Evolutionary conservation across 2,113 vertebrate genomes (phyloP), one percentile per base, ranked within the genome.

Genomic region (Cichladusa arquata): DNA sequence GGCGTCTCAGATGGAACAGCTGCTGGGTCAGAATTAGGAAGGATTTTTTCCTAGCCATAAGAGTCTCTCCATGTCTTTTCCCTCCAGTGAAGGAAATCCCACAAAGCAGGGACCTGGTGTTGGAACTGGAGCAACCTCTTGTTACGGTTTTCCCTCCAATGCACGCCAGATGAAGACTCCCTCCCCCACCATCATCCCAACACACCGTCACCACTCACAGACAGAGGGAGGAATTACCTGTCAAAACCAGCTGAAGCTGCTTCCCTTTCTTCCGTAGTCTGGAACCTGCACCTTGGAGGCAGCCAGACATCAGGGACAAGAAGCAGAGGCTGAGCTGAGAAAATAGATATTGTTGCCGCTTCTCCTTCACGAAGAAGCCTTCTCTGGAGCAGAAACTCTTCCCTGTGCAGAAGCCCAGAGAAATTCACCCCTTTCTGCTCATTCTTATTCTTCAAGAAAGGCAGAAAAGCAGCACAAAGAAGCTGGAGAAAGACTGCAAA

Each of bases 11-110:
- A 90, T 92, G 81, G 51, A 97, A 96, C 94, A 97, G 87, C 95
- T 97, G 96, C 91, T 86, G 40, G 80, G 67, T 94, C 87, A 95
- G 84, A 96, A 95, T 96, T 90, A 97, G 95, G 94, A 95, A 95
- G 67, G 50, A 91, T 83, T 86, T 95, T 93, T 91, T 95, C 90
- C 93, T 94, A 93, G 80, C 82, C 72, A 29, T 86, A 81, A 88
- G 82, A 88, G 76, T 82, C 38, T 18, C 45, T 62, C 87, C 26
- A 38, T 8, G n/a, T 31, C 74, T 92, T 81, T 84, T 94, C 16
- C 26, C 51, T 83, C 26, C 1, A 1, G n/a, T 89, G 60, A 95
- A 89, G 66, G 44, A 94, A 95, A 87, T 31, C 36, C 36, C 48
- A 85, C 54, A 91, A 80, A 91, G 51, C 79, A 66, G 76, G n/a